Evolutionary conservation across 2,888 invertebrate species (phyloP).

Genomic region (Quadroppia sp.): DNA sequence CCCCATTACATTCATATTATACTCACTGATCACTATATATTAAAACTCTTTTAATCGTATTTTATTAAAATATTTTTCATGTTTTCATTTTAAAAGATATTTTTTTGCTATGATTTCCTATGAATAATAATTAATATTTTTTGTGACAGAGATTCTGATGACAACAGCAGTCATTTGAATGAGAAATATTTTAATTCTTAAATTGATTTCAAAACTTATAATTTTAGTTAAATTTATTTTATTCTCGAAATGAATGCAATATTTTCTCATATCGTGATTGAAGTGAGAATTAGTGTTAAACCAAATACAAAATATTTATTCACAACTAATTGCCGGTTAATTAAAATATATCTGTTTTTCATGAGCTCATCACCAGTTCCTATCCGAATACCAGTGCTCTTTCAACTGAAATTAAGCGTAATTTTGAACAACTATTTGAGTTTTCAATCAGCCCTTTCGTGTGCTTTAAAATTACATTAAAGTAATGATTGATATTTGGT

Average conservation of each 20-base stretch:
- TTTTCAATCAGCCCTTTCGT: no score
- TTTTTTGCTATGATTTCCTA: neutral
- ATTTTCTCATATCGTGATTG: neutral
- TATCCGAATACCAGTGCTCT: neutral
- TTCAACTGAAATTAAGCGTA: neutral
- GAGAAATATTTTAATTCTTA: no score
- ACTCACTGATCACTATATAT: no score
- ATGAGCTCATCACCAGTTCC: slow-evolving; percentile 6
- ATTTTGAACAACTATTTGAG: no score
- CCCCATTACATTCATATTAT: no score
- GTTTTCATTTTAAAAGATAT: neutral
- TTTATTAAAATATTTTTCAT: neutral
- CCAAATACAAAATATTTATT: neutral
- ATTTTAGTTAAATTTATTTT: slow-evolving; percentile 2
- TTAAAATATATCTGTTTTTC: slow-evolving; percentile 20
- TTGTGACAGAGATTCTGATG: no score
- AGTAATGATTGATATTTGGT: no score
- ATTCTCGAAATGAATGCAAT: neutral
- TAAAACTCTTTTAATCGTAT: neutral
- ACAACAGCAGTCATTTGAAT: no score
- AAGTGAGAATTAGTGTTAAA: slow-evolving; percentile 6
- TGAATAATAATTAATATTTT: neutral
- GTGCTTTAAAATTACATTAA: no score
- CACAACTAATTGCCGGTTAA: slow-evolving; percentile 17
- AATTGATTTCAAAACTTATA: neutral